Evolutionary conservation across 2,797 vertebrate species (phyloP).

Genomic region (Spondyliosoma cantharus): DNA sequence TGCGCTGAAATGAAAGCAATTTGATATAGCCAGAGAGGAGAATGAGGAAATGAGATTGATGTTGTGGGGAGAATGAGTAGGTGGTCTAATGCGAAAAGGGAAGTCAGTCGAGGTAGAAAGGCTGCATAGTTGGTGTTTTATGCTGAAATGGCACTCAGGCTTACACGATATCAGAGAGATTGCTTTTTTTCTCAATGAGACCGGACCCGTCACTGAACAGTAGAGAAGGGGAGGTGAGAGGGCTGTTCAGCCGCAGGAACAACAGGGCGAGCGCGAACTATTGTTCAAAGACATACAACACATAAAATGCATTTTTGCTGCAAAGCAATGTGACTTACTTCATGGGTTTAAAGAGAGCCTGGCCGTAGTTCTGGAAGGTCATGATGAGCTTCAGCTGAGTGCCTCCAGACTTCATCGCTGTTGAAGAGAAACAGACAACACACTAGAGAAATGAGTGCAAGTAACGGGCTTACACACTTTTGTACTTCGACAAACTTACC

Average conservation of each 20-base stretch:
- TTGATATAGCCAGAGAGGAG: conserved; percentile 63
- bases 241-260: conserved; percentile 14
- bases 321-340: conserved; percentile 78
- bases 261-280: neutral
- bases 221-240: neutral
- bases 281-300: conserved; percentile 17
- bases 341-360: conserved; percentile 90
- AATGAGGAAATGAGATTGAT: conserved; percentile 68
- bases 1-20: conserved; percentile 73
- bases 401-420: conserved; percentile 99
- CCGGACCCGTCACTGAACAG: neutral
- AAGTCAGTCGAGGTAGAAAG: conserved; percentile 46
- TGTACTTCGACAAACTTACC: neutral
- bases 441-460: neutral
- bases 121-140: conserved; percentile 52
- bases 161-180: conserved; percentile 30
- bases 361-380: conserved; percentile 99
- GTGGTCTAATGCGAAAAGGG: conserved; percentile 40
- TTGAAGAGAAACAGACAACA: conserved; percentile 54
- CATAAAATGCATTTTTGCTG: neutral
- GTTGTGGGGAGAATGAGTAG: conserved; percentile 58
- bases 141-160: conserved; percentile 44
- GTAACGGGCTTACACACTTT: neutral
- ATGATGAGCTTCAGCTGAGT: conserved; percentile 99
- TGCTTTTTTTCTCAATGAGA: conserved; percentile 37